Evolutionary conservation across 2,797 vertebrate species (phyloP).

Genomic region (Serranus cabrilla): DNA sequence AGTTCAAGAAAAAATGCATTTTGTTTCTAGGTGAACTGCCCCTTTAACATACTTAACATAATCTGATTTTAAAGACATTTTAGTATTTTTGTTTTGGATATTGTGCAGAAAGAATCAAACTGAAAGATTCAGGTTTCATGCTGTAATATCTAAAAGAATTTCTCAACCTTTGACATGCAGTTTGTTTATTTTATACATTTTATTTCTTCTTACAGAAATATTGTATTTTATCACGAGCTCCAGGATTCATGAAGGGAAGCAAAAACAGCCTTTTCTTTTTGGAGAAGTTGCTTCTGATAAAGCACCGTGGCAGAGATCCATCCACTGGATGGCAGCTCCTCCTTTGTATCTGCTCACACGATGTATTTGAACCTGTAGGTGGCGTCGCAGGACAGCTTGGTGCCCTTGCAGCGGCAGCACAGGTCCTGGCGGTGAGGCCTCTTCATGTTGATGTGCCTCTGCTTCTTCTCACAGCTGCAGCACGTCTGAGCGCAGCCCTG

Average conservation of each 20-base stretch:
- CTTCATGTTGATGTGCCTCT: slow-evolving; percentile 92
- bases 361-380: slow-evolving; percentile 96
- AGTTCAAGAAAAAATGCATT: too few relatives aligned
- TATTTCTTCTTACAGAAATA: slow-evolving; percentile 74
- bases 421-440: slow-evolving; percentile 94
- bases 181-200: slow-evolving; percentile 63
- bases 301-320: slow-evolving; percentile 20
- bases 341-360: slow-evolving; percentile 79
- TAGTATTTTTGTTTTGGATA: too few relatives aligned
- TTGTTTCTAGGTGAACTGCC: too few relatives aligned
- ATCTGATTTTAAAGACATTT: too few relatives aligned
- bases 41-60: too few relatives aligned
- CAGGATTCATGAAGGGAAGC: slow-evolving; percentile 28
- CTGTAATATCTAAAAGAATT: background rate
- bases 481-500: slow-evolving; percentile 91
- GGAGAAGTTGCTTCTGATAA: slow-evolving; percentile 23
- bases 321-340: slow-evolving; percentile 27
- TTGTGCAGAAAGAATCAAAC: too few relatives aligned
- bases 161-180: slow-evolving; percentile 65
- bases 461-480: slow-evolving; percentile 93
- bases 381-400: slow-evolving; percentile 92
- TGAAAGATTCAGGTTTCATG: too few relatives aligned
- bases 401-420: slow-evolving; percentile 94
- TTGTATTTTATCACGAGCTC: slow-evolving; percentile 27
- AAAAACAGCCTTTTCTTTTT: background rate